Evolutionary conservation across 2,888 invertebrate genomes (phyloP).

Genomic region (Monoplex corrugatus): DNA sequence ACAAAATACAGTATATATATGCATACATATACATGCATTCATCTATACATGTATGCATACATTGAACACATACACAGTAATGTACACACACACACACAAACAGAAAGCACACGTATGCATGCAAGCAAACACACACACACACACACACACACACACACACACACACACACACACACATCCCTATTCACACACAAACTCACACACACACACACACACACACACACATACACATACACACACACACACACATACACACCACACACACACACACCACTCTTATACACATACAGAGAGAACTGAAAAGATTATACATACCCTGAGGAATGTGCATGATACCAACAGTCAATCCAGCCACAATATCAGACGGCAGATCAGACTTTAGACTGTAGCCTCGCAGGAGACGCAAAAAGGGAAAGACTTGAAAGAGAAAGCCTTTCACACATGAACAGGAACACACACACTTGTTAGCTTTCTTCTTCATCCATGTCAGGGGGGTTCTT

Average conservation of each 20-base stretch:
- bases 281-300: background rate
- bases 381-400: constrained; percentile 70
- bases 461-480: constrained; percentile 63
- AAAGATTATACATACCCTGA: constrained; percentile 68
- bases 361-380: constrained; percentile 85
- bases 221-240: background rate
- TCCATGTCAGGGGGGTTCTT: constrained; percentile 58
- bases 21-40: background rate
- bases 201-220: background rate
- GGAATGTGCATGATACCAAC: constrained; percentile 84
- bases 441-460: constrained; percentile 61
- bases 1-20: background rate
- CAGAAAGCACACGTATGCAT: background rate
- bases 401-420: constrained; percentile 68
- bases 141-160: background rate
- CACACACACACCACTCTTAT: background rate
- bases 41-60: background rate
- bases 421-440: constrained; percentile 56
- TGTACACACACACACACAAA: background rate
- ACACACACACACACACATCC: background rate
- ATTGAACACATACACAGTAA: background rate
- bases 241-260: constrained; percentile 30
- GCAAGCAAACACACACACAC: background rate
- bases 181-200: background rate
- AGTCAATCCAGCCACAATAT: constrained; percentile 91